phyloP scores from a whole-genome alignment of 2,797 vertebrate species.

The Tangara arthus region DNA sequence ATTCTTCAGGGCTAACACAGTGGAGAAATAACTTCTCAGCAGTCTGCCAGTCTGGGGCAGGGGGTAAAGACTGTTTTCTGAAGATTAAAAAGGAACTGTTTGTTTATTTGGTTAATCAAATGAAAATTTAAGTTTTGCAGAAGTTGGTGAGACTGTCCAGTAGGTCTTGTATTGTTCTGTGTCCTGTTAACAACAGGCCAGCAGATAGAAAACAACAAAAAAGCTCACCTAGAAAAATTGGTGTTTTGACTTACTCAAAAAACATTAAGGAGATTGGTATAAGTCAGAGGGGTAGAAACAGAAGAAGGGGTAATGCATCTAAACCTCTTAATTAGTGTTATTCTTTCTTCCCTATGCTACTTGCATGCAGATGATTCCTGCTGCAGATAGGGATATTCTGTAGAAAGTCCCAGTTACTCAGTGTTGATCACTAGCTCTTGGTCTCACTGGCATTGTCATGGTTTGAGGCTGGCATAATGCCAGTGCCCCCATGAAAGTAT shows the following conservation, averaged over 20 bases:
- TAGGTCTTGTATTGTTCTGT: neutral
- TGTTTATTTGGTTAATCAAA: neutral
- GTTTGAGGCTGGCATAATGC: too few relatives aligned
- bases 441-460: neutral
- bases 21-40: conserved; percentile 1
- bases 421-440: neutral
- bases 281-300: neutral
- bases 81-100: neutral
- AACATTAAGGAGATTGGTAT: neutral
- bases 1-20: neutral
- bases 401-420: neutral
- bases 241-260: neutral
- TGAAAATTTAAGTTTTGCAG: neutral
- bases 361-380: neutral
- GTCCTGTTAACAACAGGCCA: neutral
- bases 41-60: neutral
- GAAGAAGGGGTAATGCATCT: neutral
- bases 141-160: neutral
- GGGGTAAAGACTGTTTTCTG: neutral
- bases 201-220: neutral
- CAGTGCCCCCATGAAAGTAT: too few relatives aligned
- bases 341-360: neutral
- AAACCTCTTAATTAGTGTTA: neutral
- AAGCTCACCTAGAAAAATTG: neutral
- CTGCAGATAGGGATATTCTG: neutral